Evolutionary conservation across 2,113 vertebrate species (phyloP), one percentile per base, ranked within the genome.

Genomic region (Emberiza fucata): DNA sequence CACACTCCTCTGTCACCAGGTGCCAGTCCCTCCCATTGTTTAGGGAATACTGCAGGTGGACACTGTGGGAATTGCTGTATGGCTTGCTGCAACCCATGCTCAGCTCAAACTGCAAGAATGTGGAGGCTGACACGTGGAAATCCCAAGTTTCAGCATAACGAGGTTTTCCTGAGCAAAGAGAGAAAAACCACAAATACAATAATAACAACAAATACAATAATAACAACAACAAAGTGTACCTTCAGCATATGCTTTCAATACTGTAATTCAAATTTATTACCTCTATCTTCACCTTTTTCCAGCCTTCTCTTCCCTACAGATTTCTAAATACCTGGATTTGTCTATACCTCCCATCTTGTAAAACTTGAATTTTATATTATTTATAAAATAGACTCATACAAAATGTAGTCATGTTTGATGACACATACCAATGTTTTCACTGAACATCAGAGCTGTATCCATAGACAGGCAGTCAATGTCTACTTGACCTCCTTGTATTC

Each of bases 81-180:
- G 98, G 98, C 86, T 99, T 99, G 96, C 99, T 99, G 86, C 99
- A 99, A 44, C 99, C 99, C 99, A 99, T 99, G 96, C 98, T 99
- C 95, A 99, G 95, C 94, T 99, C 99, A 96, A 99, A 99, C 96
- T 99, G 99, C 86, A 99, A 94, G 96, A 99, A 99, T 33, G 98
- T 99, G 4, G 99, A 99, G 21, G 98, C 98, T 5, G 99, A 99
- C 37, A 99, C 98, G 4, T 99, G 99, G 50, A 99, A 99, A 89
- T 99, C 99, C 99, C 99, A 99, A 94, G 98, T 99, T 96, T 99
- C 99, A 2, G 98, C 99, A n/a, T 99, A 99, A 51, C 99, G 98
- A 50, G 99, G 98, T 95, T 99, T 99, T 91, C 99, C 99, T 99
- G 94, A 56, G 48, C 63, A 86, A 77, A 94, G 71, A 86, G 81